phyloP scores from a whole-genome alignment of 2,797 vertebrate genomes.

The Sebastolobus alascanus region DNA sequence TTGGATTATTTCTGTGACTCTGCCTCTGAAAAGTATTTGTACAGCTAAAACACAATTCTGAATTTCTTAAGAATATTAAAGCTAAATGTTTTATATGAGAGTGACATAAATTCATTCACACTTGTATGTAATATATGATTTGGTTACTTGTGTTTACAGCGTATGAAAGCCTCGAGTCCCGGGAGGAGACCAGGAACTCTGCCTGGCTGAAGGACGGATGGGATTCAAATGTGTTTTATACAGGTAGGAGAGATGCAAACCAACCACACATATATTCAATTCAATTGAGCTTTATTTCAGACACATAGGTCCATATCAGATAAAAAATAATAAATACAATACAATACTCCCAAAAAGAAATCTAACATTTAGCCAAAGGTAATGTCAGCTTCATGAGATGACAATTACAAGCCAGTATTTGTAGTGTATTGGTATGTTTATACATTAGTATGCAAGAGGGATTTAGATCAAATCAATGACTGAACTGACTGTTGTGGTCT shows the following conservation, averaged over 20 bases:
- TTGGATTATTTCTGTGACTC: not conserved
- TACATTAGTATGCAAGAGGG: fast-evolving
- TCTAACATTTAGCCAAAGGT: not conserved
- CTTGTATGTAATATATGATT: not conserved
- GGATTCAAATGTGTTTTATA: conserved; percentile 93
- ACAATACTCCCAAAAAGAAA: not conserved
- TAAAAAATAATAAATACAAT: no score
- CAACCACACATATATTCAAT: not conserved
- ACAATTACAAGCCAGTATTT: not conserved
- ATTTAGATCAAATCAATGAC: not conserved
- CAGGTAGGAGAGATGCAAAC: conserved; percentile 81
- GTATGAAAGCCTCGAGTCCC: conserved; percentile 92
- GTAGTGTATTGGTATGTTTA: not conserved
- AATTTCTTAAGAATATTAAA: not conserved
- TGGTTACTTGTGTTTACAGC: conserved; percentile 77
- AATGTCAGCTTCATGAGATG: not conserved
- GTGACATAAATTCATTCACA: not conserved
- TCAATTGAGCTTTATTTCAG: no score
- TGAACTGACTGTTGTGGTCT: not conserved
- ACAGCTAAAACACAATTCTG: not conserved
- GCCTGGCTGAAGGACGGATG: conserved; percentile 96
- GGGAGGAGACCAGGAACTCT: conserved; percentile 92
- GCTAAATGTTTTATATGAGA: not conserved
- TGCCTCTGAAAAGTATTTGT: not conserved
- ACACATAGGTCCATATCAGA: no score